Percentiles rank a stretch among this genome's conserved stretches.
Conservation (phyloP, 92 coral and sea anemone species). For the Palythoa caribaeorum region DNA sequence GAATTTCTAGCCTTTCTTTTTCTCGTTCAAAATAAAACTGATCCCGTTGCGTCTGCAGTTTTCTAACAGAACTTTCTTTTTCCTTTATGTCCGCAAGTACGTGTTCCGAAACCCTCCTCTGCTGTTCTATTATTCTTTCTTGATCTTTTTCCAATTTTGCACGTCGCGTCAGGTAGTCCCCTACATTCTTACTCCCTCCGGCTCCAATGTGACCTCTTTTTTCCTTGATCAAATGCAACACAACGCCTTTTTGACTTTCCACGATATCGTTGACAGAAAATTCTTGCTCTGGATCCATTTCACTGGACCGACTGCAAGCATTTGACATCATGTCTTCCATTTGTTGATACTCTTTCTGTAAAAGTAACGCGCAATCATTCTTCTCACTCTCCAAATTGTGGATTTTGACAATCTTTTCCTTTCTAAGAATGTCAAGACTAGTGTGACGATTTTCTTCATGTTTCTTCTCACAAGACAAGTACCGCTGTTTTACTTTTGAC, state of each 20-base stretch:
- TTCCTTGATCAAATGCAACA: slow-evolving; percentile 72
- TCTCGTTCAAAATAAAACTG: slow-evolving; percentile 81
- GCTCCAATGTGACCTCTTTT: slow-evolving; percentile 75
- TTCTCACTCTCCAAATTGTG: slow-evolving; percentile 71
- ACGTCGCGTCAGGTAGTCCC: slow-evolving; percentile 75
- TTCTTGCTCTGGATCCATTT: slow-evolving; percentile 46
- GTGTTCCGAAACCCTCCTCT: slow-evolving; percentile 81
- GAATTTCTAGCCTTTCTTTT: slow-evolving; percentile 75
- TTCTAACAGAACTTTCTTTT: slow-evolving; percentile 76
- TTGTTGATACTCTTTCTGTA: slow-evolving; percentile 73
- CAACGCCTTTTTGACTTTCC: slow-evolving; percentile 65
- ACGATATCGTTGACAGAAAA: slow-evolving; percentile 46
- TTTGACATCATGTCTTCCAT: slow-evolving; percentile 66
- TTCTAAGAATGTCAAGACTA: slow-evolving; percentile 72
- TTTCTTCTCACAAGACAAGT: slow-evolving; percentile 68
- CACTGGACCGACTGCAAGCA: slow-evolving; percentile 52
- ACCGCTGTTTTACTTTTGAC: slow-evolving; percentile 67
- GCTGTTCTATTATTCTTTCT: slow-evolving; percentile 82
- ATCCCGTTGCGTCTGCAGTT: slow-evolving; percentile 74
- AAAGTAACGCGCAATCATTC: slow-evolving; percentile 63
- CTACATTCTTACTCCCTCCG: slow-evolving; percentile 66
- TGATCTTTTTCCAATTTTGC: slow-evolving; percentile 86
- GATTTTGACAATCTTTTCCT: slow-evolving; percentile 70
- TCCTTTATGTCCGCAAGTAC: slow-evolving; percentile 76
- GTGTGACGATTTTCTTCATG: slow-evolving; percentile 80